Evolutionary conservation across 2,113 vertebrate genomes (phyloP), one percentile per base, ranked within the genome.

Genomic region (Crotalus tigris): DNA sequence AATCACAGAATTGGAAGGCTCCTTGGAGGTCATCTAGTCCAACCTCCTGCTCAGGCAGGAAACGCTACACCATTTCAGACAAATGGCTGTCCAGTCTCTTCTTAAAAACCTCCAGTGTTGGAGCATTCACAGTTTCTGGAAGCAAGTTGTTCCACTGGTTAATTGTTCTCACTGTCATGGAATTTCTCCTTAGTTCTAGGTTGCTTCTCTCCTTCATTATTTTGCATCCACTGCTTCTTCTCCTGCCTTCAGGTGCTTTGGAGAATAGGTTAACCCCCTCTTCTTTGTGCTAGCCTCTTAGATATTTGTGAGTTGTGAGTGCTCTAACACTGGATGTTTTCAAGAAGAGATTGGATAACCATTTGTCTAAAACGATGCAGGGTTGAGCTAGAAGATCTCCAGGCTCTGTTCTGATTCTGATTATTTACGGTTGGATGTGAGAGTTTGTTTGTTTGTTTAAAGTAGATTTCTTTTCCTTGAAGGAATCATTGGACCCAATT

Each of bases 381-480:
- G 26, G 4, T n/a, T n/a, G 11, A 29, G 13, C 11, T 69, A n/a
- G 29, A 69, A 69, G 29, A n/a, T 5, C 29, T 15, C 29, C 29
- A 6, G n/a, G 12, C 29, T 69, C 64, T 69, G 13, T n/a, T n/a
- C 4, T 5, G 26, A 64, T 64, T 29, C 61, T n/a, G 29, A n/a
- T 69, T 15, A 69, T 13, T 81, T 10, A 3, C 21, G 75, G 39
- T 21, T 81, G 33, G 17, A 81, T 81, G 75, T 21, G 17, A 81
- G 15, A 39, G 33, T 81, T 39, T 44, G 19, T 44, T 44, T 10
- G 33, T 81, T 39, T 39, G n/a, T 7, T 49, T 17, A 29, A 95
- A 91, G 86, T 58, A 93, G 91, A 75, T 93, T 90, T 44, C 89
- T 46, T 93, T 87, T 92, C 54, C 7, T 29, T 85, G 17, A 90